Evolutionary conservation across 2,113 vertebrate species (phyloP).

Genomic region (Alethe castanea): DNA sequence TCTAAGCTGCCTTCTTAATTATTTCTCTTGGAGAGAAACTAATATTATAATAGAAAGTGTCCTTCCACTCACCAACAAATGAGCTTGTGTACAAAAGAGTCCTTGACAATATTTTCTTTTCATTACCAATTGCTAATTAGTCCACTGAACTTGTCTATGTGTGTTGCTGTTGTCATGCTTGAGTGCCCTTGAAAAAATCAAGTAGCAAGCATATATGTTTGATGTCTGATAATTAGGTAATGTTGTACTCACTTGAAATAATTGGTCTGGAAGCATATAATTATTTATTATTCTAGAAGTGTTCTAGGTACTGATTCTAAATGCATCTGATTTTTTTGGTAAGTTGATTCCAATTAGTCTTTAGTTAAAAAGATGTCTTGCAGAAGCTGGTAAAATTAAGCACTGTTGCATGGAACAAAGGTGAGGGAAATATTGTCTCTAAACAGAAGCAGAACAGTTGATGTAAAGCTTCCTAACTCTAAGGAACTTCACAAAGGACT

Average conservation of each 20-base stretch:
- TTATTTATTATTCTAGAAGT: constrained; percentile 79
- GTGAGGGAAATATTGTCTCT: background rate
- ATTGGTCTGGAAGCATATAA: constrained; percentile 74
- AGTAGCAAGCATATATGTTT: constrained; percentile 74
- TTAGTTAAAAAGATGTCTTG: background rate
- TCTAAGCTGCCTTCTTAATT: background rate
- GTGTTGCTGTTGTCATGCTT: constrained; percentile 59
- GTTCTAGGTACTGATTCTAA: constrained; percentile 48
- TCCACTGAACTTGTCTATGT: constrained; percentile 24
- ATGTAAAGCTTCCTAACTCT: background rate
- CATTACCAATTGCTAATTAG: constrained; percentile 48
- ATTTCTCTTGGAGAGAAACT: background rate
- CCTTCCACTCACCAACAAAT: background rate
- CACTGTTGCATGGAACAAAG: background rate
- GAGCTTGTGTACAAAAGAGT: background rate
- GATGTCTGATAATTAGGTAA: constrained; percentile 79
- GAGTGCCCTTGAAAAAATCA: constrained; percentile 80
- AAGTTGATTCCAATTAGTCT: background rate
- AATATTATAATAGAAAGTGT: background rate
- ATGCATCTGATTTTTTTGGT: background rate
- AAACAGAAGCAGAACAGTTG: background rate
- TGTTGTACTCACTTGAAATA: constrained; percentile 75
- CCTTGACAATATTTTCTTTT: constrained; percentile 26
- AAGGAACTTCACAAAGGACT: background rate
- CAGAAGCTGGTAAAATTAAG: background rate